Base-by-base conservation (phyloP, 2,797 vertebrate genomes). In the Parotocinclus haroldoi region DNA sequence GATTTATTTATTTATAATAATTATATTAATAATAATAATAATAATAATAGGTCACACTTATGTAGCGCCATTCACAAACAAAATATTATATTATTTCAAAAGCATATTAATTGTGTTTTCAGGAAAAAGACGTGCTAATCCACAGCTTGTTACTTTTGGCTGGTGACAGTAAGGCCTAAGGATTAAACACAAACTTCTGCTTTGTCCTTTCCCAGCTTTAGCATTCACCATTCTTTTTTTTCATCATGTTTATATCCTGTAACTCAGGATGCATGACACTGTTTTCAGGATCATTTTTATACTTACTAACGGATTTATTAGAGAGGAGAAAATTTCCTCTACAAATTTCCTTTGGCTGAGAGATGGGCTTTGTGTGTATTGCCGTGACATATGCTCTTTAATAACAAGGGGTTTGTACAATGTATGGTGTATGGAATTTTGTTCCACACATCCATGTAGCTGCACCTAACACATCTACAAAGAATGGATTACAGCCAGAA, bases 401-500 rank as follows among this genome's bases (percentile, higher is more conserved):
- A 42, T 42, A 42, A 42, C 4, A 27, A 27, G 27, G 27, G 27
- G 5, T 27, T 27, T 27, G 1, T 42, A 42, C 42, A 49, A 7
- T n/a, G 36, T 16, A 71, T 11, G 19, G 44, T 38, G 40, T 14
- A 2, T n/a, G n/a, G n/a, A n/a, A n/a, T 0, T 14, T 71, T 73
- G 50, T 56, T 48, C 48, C 5, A 57, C 37, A 69, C 80, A 77
- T 69, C 50, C 73, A 64, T 14, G 0, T 37, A 66, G 72, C 10
- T 75, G 73, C 60, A 58, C 48, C 38, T 53, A 66, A 57, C 51
- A 69, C 78, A 68, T 10, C 38, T 63, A 49, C 58, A 66, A 68
- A 37, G 18, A 79, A 67, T 67, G 12, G 14, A 71, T 79, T 78
- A 71, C 9, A 74, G 38, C 16, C 61, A 55, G 12, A 63, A 62